phyloP scores from a whole-genome alignment of 2,888 invertebrate species.

The Tenthredo distinguenda region DNA sequence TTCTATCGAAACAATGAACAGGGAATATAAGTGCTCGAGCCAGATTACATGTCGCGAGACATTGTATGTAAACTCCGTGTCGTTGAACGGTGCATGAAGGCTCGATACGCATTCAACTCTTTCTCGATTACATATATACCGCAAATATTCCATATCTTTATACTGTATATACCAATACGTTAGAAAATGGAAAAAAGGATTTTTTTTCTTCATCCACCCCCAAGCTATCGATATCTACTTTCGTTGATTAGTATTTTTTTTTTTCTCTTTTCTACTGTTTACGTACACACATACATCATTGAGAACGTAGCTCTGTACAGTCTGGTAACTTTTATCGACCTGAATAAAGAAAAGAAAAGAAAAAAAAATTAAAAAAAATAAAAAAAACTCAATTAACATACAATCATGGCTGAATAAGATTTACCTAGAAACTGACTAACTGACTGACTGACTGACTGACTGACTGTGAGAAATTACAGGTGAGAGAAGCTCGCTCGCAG shows the following conservation, averaged over 20 bases:
- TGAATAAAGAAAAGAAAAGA: background rate
- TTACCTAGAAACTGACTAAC: conserved; percentile 18
- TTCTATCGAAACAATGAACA: background rate
- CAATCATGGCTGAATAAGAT: conserved; percentile 22
- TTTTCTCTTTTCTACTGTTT: background rate
- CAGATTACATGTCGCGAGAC: conserved; percentile 8
- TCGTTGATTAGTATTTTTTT: background rate
- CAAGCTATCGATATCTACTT: background rate
- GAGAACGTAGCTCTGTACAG: background rate
- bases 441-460: background rate
- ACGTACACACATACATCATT: background rate
- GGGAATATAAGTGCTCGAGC: background rate
- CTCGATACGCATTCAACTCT: background rate
- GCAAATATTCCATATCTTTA: background rate
- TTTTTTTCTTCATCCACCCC: no score
- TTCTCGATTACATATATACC: conserved; percentile 1
- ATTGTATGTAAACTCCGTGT: background rate
- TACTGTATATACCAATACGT: background rate
- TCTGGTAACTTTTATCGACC: conserved; percentile 6
- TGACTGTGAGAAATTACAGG: conserved; percentile 39
- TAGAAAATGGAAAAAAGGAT: no score
- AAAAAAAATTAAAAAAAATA: background rate
- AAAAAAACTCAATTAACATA: background rate
- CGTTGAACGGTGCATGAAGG: background rate
- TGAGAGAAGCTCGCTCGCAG: conserved; percentile 8